Evolutionary conservation across 2,888 invertebrate species (phyloP).

Genomic region (Laothoe populi): DNA sequence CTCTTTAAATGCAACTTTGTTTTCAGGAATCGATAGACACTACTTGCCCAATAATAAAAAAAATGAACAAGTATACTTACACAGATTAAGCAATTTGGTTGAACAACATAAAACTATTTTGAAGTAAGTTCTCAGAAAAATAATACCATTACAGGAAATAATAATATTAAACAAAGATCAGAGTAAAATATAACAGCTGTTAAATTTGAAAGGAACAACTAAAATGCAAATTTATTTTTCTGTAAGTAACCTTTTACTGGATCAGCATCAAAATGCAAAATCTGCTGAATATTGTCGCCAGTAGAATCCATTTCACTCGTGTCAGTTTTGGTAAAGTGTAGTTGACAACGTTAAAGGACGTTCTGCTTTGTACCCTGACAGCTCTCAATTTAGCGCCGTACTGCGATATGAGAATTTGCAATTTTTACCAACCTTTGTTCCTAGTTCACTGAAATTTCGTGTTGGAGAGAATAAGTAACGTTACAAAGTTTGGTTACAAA

Average conservation of each 20-base stretch:
- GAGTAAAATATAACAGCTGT: background rate
- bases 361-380: background rate
- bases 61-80: conserved; percentile 52
- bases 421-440: no score
- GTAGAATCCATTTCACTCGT: background rate
- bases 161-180: background rate
- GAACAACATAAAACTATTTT: conserved; percentile 65
- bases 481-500: no score
- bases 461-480: no score
- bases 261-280: background rate
- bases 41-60: conserved; percentile 44
- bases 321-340: conserved; percentile 26
- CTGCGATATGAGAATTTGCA: background rate
- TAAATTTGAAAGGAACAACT: background rate
- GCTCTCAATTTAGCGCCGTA: background rate
- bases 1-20: background rate
- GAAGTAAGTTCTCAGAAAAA: conserved; percentile 51
- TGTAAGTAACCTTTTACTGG: background rate
- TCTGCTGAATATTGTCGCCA: background rate
- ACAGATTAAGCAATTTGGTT: conserved; percentile 59
- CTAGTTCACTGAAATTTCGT: no score
- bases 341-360: conserved; percentile 11
- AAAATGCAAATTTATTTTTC: background rate
- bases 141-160: background rate
- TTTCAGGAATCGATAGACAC: conserved; percentile 34